Percentiles rank a stretch among this genome's conserved stretches.
Conservation (phyloP, 2,113 vertebrate genomes). For the Microtus oregoni region DNA sequence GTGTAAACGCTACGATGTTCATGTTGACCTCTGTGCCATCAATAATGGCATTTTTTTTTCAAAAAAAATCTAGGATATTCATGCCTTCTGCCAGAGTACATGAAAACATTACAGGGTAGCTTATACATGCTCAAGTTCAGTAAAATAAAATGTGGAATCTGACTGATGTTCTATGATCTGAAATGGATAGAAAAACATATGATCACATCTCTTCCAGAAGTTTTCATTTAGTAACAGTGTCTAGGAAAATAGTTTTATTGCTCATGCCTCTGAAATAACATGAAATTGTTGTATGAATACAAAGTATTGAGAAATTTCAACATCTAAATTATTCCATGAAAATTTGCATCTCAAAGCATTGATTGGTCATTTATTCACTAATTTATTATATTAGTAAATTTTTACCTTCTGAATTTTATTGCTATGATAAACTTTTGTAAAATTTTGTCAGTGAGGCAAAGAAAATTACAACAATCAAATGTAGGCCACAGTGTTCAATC, state of each 20-base stretch:
- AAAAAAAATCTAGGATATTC: background rate
- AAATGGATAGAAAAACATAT: background rate
- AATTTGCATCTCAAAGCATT: background rate
- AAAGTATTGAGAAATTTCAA: background rate
- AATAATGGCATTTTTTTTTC: background rate
- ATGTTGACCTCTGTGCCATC: background rate
- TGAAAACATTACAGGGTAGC: background rate
- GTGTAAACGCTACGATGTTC: background rate
- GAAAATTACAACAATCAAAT: background rate
- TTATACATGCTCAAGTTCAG: background rate
- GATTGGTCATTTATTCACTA: background rate
- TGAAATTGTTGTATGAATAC: background rate
- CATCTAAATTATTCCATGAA: background rate
- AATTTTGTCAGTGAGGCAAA: background rate
- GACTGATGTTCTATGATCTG: background rate
- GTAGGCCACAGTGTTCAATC: background rate
- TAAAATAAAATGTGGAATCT: background rate
- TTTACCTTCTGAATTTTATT: background rate
- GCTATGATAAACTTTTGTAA: background rate
- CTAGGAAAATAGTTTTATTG: background rate
- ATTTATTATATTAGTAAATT: background rate
- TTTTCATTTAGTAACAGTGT: background rate
- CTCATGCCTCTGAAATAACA: background rate
- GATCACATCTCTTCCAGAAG: background rate
- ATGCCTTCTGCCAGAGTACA: background rate